These are phyloP conservation scores for Buathra laborator DNA, from an alignment of 2,888 invertebrate species.

Conservation along the genomic window DNA sequence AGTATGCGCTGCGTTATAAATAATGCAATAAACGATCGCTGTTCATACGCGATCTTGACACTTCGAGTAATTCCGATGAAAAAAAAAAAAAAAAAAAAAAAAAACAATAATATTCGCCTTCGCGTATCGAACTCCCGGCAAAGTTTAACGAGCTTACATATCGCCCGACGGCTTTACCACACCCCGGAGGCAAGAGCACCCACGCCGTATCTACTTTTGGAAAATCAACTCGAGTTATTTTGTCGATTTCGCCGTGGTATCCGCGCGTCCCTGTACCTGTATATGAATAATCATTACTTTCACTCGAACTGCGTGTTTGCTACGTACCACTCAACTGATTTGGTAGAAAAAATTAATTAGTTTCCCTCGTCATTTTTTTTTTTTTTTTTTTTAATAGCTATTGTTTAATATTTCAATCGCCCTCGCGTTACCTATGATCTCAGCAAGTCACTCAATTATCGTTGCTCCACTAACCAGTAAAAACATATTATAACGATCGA, in stretches of 20 bases:
- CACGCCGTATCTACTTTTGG: constrained; percentile 56
- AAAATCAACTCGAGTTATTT: constrained; percentile 35
- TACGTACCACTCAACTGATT: neutral
- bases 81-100: neutral
- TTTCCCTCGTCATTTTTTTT: neutral
- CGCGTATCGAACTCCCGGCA: neutral
- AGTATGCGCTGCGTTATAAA: neutral
- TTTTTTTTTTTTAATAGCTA: neutral
- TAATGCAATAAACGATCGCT: neutral
- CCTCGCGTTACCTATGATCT: constrained; percentile 22
- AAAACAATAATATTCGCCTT: neutral
- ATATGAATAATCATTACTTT: constrained; percentile 56
- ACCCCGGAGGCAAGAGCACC: constrained; percentile 10
- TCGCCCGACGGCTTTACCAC: neutral
- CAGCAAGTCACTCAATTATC: constrained; percentile 47
- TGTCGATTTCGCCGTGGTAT: constrained; percentile 30
- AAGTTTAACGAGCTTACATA: neutral
- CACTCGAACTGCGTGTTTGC: constrained; percentile 30
- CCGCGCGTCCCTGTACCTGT: neutral
- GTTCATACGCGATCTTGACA: constrained; percentile 44
- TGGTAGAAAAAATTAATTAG: neutral
- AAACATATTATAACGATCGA: constrained; percentile 27
- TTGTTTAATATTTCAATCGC: neutral
- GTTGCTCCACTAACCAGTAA: neutral
- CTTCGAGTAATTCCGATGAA: constrained; percentile 18